Conservation (phyloP, 1,140 invertebrate genomes). For the Drosophila ohnishii region DNA sequence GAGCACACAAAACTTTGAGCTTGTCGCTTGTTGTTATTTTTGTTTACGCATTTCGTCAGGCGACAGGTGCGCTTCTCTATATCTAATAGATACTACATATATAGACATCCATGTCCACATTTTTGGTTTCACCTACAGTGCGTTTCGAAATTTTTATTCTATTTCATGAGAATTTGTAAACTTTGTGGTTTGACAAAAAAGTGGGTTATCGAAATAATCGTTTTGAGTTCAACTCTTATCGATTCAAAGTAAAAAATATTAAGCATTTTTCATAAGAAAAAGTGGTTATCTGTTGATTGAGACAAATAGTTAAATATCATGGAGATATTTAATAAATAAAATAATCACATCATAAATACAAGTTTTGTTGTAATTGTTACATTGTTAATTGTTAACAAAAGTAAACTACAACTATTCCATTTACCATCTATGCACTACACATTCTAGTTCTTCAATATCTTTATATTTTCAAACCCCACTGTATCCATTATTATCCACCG, state of each 20-base stretch:
- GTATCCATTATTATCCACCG: constrained; percentile 41
- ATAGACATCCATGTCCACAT: constrained; percentile 24
- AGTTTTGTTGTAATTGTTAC: too few species aligned
- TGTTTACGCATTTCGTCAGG: constrained; percentile 69
- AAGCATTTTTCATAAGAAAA: too few species aligned
- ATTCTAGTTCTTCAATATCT: too few species aligned
- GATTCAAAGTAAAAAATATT: not conserved
- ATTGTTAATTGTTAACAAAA: too few species aligned
- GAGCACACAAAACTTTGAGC: constrained; percentile 55
- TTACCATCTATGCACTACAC: too few species aligned
- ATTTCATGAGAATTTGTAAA: not conserved
- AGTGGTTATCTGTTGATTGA: fast-evolving
- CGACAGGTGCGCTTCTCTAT: constrained; percentile 73
- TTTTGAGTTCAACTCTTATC: not conserved
- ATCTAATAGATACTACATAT: constrained; percentile 41
- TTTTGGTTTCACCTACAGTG: constrained; percentile 17
- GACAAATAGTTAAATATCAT: not conserved
- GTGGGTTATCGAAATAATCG: constrained; percentile 1
- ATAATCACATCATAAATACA: not conserved
- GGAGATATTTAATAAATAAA: not conserved
- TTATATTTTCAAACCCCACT: constrained; percentile 7
- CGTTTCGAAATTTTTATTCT: not conserved
- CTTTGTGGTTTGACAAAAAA: not conserved
- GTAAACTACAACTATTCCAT: too few species aligned
- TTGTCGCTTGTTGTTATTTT: constrained; percentile 76